These are phyloP conservation scores for Ceryle rudis DNA, from an alignment of 2,797 vertebrate species.

Conservation along the genomic window DNA sequence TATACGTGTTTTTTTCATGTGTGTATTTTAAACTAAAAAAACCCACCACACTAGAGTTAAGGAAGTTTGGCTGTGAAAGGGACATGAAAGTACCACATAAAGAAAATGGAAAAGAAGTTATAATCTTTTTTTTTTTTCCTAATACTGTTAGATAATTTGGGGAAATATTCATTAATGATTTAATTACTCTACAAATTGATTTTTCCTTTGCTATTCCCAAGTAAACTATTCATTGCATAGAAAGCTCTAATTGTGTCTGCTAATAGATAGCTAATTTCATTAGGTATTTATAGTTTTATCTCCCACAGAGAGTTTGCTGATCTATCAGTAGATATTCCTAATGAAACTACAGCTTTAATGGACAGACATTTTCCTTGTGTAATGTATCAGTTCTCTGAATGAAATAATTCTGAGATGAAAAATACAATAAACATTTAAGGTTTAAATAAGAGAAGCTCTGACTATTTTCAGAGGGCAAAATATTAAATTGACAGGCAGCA, in stretches of 20 bases:
- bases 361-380: not conserved
- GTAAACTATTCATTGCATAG: constrained; percentile 16
- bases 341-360: not conserved
- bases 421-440: not conserved
- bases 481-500: not conserved
- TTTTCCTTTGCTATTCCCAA: constrained; percentile 41
- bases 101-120: not conserved
- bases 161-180: constrained; percentile 8
- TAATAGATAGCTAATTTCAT: constrained; percentile 36
- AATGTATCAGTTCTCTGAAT: not conserved
- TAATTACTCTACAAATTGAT: constrained; percentile 26
- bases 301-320: constrained; percentile 14
- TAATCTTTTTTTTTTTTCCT: fast-evolving
- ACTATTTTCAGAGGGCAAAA: not conserved
- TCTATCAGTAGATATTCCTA: constrained; percentile 1
- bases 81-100: not conserved
- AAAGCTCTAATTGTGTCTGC: constrained; percentile 27
- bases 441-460: not conserved
- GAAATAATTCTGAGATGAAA: not conserved
- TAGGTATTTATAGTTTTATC: constrained; percentile 44
- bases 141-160: not conserved
- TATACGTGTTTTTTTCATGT: not conserved
- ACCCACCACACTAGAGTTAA: not conserved
- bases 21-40: not conserved
- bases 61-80: not conserved